A percentile compares a stretch with the other conserved stretches of the same genome.
Evolutionary conservation across 2,113 vertebrate species (phyloP).

Genomic region (Bettongia penicillata): DNA sequence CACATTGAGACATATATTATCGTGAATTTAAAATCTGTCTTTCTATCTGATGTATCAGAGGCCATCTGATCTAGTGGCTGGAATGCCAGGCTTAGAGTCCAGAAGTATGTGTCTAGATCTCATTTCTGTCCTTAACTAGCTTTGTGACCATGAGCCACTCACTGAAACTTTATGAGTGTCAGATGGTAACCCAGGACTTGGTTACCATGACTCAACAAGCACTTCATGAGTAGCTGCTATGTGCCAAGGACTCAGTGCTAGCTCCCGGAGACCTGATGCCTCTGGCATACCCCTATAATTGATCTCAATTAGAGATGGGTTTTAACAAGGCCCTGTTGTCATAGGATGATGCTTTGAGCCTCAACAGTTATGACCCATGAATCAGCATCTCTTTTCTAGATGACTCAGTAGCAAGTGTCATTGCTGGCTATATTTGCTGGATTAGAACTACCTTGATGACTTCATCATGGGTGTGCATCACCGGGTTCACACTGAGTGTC

Average conservation of each 20-base stretch:
- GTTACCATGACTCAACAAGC: not conserved
- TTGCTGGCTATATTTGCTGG: not conserved
- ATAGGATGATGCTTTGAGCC: rapidly evolving
- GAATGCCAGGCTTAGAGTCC: no score
- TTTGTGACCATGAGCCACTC: no score
- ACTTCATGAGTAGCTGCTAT: no score
- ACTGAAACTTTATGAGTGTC: not conserved
- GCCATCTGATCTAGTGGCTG: no score
- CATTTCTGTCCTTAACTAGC: not conserved
- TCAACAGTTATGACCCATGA: not conserved
- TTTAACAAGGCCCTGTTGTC: slow-evolving; percentile 35
- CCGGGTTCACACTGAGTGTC: rapidly evolving
- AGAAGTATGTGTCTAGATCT: not conserved
- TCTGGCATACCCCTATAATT: not conserved
- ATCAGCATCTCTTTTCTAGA: rapidly evolving
- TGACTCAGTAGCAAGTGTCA: not conserved
- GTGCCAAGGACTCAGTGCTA: no score
- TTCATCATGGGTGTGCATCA: not conserved
- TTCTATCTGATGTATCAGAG: no score
- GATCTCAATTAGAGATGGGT: slow-evolving; percentile 12
- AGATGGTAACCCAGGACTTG: not conserved
- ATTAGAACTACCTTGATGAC: not conserved
- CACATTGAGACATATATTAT: no score
- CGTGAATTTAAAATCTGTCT: no score
- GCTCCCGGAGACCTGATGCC: no score